Conservation (phyloP, 2,888 invertebrate genomes). For the Perizoma flavofasciatum region DNA sequence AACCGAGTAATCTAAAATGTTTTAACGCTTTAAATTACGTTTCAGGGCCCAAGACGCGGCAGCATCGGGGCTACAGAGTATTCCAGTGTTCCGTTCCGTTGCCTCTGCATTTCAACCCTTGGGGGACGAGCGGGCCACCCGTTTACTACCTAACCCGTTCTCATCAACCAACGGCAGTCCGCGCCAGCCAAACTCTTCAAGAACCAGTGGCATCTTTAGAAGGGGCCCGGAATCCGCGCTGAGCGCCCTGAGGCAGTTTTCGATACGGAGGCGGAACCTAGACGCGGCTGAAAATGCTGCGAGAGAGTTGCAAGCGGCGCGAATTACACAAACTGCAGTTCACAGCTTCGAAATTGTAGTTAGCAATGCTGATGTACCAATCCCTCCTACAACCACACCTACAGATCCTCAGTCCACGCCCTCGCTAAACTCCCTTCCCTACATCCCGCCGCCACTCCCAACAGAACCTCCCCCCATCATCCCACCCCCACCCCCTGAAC, state of each 20-base stretch:
- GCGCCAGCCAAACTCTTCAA: slow-evolving; percentile 47
- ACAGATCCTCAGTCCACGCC: slow-evolving; percentile 16
- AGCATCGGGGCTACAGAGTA: slow-evolving; percentile 6
- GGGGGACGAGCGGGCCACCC: slow-evolving; percentile 60
- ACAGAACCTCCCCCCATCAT: slow-evolving; percentile 30
- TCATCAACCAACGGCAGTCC: slow-evolving; percentile 50
- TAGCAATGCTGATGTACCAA: neutral
- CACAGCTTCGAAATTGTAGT: neutral
- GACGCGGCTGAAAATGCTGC: slow-evolving; percentile 37
- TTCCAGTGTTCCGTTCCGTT: slow-evolving; percentile 59
- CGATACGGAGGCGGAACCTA: slow-evolving; percentile 53
- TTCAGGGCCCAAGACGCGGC: slow-evolving; percentile 16
- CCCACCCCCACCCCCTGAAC: slow-evolving; percentile 39
- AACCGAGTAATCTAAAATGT: neutral
- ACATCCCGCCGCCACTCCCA: slow-evolving; percentile 27
- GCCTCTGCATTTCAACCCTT: slow-evolving; percentile 75
- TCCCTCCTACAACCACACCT: neutral
- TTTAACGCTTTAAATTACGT: neutral
- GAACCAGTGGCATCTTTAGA: slow-evolving; percentile 59
- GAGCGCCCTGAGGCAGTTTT: slow-evolving; percentile 42
- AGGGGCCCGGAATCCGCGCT: slow-evolving; percentile 40
- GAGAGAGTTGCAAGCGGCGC: slow-evolving; percentile 6
- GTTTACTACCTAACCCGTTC: slow-evolving; percentile 72
- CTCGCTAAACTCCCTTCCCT: slow-evolving; percentile 26
- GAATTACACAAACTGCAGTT: neutral